Base-by-base conservation (phyloP, 2,113 vertebrate species). In the Suncus etruscus region DNA sequence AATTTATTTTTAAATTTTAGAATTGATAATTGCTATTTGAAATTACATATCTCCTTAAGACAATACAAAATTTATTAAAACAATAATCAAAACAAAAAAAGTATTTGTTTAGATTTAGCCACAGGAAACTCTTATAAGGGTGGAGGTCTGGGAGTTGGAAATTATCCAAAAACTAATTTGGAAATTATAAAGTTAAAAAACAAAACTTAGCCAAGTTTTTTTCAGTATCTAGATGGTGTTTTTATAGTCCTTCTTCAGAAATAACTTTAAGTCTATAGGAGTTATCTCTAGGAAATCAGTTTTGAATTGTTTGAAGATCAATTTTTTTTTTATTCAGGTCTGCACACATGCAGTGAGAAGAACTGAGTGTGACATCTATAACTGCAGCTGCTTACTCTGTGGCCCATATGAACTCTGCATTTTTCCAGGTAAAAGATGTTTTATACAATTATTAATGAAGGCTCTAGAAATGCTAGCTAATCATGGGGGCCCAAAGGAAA, bases 1-100 rank as follows among this genome's bases (percentile, higher is more conserved):
- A 51, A 25, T 22, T 27, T 73, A 86, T 77, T 87, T 93, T 94
- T 63, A 75, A 83, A 76, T 15, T 25, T 83, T 51, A 68, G 54
- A 50, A 58, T 8, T 68, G 29, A 91, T 47, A 86, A 50, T 65
- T 58, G 20, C 39, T 87, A 54, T 18, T 80, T 50, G 78, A 48
- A 69, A 72, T 92, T 47, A 86, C 4, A n/a, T 29, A 29, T 66
- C 6, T 66, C 65, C 83, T 77, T 2, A 10, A 63, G 75, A 79
- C 39, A 39, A 39, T 20, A 58, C 32, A 86, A 91, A 87, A 73
- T n/a, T 61, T 61, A 61, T 61, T 16, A 61, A 80, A 69, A 86
- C 29, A 32, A 32, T 11, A 69, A 51, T 0, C 39, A 20, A 66
- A 83, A 16, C 16, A 82, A 25, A 75, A 54, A 2, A 22, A 18